These are phyloP conservation scores for Protula sp. DNA, from an alignment of 2,888 invertebrate species.

Conservation along the genomic window DNA sequence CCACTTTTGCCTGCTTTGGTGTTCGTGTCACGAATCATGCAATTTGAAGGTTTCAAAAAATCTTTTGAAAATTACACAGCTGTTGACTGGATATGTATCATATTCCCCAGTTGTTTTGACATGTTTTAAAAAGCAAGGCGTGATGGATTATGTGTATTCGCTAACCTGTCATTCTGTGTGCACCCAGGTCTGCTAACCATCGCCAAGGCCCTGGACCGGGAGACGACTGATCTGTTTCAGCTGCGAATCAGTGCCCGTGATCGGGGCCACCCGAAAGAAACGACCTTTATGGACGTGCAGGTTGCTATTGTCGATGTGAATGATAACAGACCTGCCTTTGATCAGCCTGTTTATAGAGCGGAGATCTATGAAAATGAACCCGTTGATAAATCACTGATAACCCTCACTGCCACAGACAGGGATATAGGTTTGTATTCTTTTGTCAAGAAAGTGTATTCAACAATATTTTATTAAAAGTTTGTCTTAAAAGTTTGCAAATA, in stretches of 20 bases:
- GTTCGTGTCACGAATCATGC: too few species aligned
- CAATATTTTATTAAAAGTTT: too few species aligned
- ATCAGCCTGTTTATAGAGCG: slow-evolving; percentile 64
- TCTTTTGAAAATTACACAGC: too few species aligned
- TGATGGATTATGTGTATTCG: too few species aligned
- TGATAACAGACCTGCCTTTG: slow-evolving; percentile 82
- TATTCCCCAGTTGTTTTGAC: too few species aligned
- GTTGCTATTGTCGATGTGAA: slow-evolving; percentile 60
- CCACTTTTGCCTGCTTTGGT: too few species aligned
- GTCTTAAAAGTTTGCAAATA: too few species aligned
- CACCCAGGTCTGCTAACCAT: slow-evolving; percentile 19
- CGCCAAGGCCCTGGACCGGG: slow-evolving; percentile 16
- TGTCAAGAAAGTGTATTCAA: too few species aligned
- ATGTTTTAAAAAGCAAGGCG: too few species aligned
- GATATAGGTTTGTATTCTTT: slow-evolving; percentile 38
- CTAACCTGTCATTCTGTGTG: too few species aligned
- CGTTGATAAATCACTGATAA: slow-evolving; percentile 55
- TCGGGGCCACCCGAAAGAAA: slow-evolving; percentile 9
- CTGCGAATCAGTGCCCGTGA: slow-evolving; percentile 17
- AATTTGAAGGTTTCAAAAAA: not conserved
- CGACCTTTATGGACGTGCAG: slow-evolving; percentile 14
- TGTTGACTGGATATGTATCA: too few species aligned
- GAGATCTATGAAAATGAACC: slow-evolving; percentile 64
- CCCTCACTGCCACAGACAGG: slow-evolving; percentile 17
- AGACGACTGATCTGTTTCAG: slow-evolving; percentile 7